Conservation (phyloP, 2,888 invertebrate genomes). For the Eupithecia insigniata region DNA sequence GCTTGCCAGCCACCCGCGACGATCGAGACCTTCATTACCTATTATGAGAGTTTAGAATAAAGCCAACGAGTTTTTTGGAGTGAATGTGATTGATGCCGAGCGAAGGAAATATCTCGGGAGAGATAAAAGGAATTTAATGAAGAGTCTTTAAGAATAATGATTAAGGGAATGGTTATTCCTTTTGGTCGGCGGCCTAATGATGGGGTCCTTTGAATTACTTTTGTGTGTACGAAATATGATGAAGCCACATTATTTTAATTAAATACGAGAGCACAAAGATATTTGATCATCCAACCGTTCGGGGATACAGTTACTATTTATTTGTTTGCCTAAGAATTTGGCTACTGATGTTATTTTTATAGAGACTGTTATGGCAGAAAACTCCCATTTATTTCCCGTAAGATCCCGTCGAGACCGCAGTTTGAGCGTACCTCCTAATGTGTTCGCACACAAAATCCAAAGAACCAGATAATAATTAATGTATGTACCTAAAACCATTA, state of each 20-base stretch:
- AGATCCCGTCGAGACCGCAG: slow-evolving; percentile 33
- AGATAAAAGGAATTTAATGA: slow-evolving; percentile 85
- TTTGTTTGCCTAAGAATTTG: slow-evolving; percentile 23
- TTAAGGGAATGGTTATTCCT: slow-evolving; percentile 84
- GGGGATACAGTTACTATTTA: slow-evolving; percentile 21
- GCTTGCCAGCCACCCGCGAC: slow-evolving; percentile 76
- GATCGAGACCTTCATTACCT: slow-evolving; percentile 83
- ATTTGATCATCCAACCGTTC: slow-evolving; percentile 35
- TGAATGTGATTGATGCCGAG: slow-evolving; percentile 84
- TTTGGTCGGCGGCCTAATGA: slow-evolving; percentile 80
- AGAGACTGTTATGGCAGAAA: slow-evolving; percentile 23
- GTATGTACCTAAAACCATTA: slow-evolving; percentile 60
- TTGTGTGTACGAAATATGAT: slow-evolving; percentile 72
- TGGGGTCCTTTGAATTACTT: slow-evolving; percentile 79
- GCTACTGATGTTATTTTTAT: slow-evolving; percentile 26
- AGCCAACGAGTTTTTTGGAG: slow-evolving; percentile 83
- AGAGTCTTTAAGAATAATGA: slow-evolving; percentile 84
- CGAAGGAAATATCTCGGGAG: slow-evolving; percentile 82
- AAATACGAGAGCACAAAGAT: slow-evolving; percentile 52
- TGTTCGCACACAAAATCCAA: slow-evolving; percentile 39
- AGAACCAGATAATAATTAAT: slow-evolving; percentile 48
- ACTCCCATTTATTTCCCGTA: slow-evolving; percentile 32
- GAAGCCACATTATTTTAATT: slow-evolving; percentile 71
- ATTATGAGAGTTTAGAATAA: slow-evolving; percentile 85
- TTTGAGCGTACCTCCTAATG: slow-evolving; percentile 33